Base-by-base conservation (phyloP, 2,888 invertebrate species). In the Amphipyra berbera region DNA sequence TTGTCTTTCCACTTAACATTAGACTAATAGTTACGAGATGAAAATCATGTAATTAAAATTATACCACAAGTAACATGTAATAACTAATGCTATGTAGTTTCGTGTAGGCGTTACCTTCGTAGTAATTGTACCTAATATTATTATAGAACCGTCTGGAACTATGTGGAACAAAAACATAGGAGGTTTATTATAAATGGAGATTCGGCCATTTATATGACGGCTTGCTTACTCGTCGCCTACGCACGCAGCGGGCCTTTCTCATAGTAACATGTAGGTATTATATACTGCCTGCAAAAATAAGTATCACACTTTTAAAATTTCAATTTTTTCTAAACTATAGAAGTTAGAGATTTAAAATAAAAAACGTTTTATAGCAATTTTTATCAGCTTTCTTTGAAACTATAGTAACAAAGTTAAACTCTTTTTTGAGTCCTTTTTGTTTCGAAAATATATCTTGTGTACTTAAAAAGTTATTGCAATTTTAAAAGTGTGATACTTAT, bases 11-110 rank as follows among this genome's bases (percentile, higher is more conserved):
- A 61, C 33, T 44, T 33, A 13, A 12, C 12, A 54, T 42, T 42
- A 33, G 46, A 38, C 27, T 37, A 50, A 13, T 42, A 40, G 33
- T 5, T 44, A 41, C n/a, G 9, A n/a, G 37, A 45, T 13, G 42
- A 41, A 15, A 37, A 42, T 53, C 14, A 38, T 14, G 14, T 52
- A 47, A 15, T 30, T 15, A 13, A 68, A 70, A 68, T 41, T 57
- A 60, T n/a, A 68, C 47, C 37, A 13, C 41, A 30, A 41, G 55
- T 27, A 52, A 53, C 55, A 41, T 37, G 48, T 53, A 15, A 53
- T 40, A 46, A 48, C 48, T 46, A 38, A 12, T 75, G 70, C 70
- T 61, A 75, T 69, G 13, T 33, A 35, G 41, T 69, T 53, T 55
- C 5, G 41, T 44, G 57, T 69, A 71, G 70, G 70, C 76, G 76